Base-by-base conservation (phyloP, 2,113 vertebrate species). In the Rissa tridactyla region DNA sequence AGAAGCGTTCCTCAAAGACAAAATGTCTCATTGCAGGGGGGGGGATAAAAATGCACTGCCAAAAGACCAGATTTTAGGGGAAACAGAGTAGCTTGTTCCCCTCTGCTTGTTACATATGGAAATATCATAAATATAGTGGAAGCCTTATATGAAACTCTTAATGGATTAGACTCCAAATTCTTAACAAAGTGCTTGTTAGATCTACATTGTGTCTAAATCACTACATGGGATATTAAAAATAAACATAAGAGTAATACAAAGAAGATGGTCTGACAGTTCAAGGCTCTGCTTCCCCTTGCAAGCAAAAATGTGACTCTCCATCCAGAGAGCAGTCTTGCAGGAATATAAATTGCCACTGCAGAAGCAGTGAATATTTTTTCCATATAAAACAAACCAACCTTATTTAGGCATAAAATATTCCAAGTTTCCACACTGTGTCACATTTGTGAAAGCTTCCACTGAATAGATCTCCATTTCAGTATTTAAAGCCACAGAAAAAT, bases 311-410 rank as follows among this genome's bases (percentile, higher is more conserved):
- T 16, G 52, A 68, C 21, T 81, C 55, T 38, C 73, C 22, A 60
- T 71, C 27, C 38, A 86, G 60, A 71, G 25, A 60, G 68, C 22
- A 76, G 42, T 55, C 30, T 68, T 82, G 61, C 51, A 79, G 44
- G 34, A 87, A 79, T 65, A 90, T 57, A 85, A 95, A 89, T 34
- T 82, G 36, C 25, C 81, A 65, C 54, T 91, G 81, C 73, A 88
- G 65, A 71, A 84, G 40, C 29, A 36, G 44, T 8, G 22, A 69
- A 14, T 34, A 52, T 57, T 79, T 93, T 78, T 73, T 80, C 89
- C 58, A 61, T 36, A 71, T 69, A 82, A 85, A 91, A 68, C 42
- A 71, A 78, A 69, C 52, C 42, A 79, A 36, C 30, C 32, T 88
- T 78, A 70, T 66, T 88, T 6, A 83, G 0, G 1, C 46, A 78